Percentiles rank a stretch among this genome's conserved stretches.
Conservation (phyloP, 2,888 invertebrate species). For the Scelioninae gen. 2 region DNA sequence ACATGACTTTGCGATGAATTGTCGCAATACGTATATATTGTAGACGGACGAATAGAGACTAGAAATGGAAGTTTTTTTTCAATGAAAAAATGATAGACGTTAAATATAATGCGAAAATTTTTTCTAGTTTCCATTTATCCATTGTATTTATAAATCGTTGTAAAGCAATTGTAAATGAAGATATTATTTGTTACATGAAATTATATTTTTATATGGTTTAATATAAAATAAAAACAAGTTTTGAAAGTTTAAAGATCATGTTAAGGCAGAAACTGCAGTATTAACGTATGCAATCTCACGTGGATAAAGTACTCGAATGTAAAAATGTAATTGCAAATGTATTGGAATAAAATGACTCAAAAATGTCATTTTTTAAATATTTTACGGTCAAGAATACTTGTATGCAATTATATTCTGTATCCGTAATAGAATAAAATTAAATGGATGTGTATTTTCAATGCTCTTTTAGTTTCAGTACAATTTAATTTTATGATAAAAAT, state of each 20-base stretch:
- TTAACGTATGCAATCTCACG: constrained; percentile 25
- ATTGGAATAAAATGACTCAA: too few relatives aligned
- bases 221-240: constrained; percentile 6
- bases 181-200: constrained; percentile 26
- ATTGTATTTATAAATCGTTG: constrained; percentile 10
- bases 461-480: too few relatives aligned
- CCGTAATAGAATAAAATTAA: too few relatives aligned
- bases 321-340: too few relatives aligned
- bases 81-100: not conserved
- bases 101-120: not conserved
- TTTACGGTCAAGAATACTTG: too few relatives aligned
- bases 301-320: too few relatives aligned
- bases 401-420: too few relatives aligned
- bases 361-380: too few relatives aligned
- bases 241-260: constrained; percentile 3
- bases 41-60: constrained; percentile 29
- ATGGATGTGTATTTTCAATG: too few relatives aligned
- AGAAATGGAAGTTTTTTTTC: constrained; percentile 16
- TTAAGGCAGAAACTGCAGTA: constrained; percentile 19
- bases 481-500: too few relatives aligned
- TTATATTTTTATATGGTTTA: constrained; percentile 42
- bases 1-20: too few relatives aligned
- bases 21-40: constrained; percentile 7
- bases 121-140: constrained; percentile 30
- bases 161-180: constrained; percentile 24